Evolutionary conservation across 2,888 invertebrate species (phyloP).

Genomic region (Eupithecia exiguata): DNA sequence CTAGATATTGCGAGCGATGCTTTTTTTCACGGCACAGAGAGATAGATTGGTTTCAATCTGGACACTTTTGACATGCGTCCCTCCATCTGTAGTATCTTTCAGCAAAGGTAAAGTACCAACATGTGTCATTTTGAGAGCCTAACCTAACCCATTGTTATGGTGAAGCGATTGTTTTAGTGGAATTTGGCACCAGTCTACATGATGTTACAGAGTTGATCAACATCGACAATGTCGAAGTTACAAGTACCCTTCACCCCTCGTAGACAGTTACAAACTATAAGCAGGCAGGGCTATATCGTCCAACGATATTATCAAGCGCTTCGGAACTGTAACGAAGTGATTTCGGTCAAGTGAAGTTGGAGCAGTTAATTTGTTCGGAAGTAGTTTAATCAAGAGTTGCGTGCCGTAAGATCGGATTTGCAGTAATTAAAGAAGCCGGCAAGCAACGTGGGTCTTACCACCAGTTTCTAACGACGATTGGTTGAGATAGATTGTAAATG

Average conservation of each 20-base stretch:
- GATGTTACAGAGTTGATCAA: background rate
- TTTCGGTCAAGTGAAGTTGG: conserved; percentile 50
- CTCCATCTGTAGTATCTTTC: too few relatives aligned
- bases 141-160: too few relatives aligned
- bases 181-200: background rate
- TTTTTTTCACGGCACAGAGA: too few relatives aligned
- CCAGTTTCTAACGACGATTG: conserved; percentile 6
- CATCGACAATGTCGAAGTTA: conserved; percentile 1
- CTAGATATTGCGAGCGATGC: too few relatives aligned
- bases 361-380: conserved; percentile 62
- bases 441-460: conserved; percentile 39
- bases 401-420: conserved; percentile 55
- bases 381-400: conserved; percentile 67
- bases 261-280: conserved; percentile 22
- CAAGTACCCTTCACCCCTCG: background rate
- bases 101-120: too few relatives aligned
- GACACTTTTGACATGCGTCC: too few relatives aligned
- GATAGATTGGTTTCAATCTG: too few relatives aligned
- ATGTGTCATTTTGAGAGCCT: too few relatives aligned
- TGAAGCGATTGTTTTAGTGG: too few relatives aligned
- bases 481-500: background rate
- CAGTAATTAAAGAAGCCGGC: conserved; percentile 69
- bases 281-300: conserved; percentile 24
- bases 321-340: conserved; percentile 45
- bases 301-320: conserved; percentile 32